Evolutionary conservation across 2,113 vertebrate species (phyloP).

Genomic region (Lepidothrix coronata): DNA sequence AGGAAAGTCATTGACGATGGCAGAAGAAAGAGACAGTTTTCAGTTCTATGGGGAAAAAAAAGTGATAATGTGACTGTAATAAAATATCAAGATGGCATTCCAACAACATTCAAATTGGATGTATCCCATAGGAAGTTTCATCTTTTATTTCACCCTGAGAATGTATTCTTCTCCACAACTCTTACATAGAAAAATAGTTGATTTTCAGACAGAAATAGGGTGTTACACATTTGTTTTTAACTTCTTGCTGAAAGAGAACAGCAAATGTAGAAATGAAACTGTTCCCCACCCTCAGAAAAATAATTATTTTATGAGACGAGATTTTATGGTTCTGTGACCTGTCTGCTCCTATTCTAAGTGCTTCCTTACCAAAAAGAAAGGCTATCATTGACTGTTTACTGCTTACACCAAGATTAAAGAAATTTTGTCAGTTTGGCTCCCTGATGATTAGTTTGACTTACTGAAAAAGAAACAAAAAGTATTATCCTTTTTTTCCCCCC

Average conservation of each 20-base stretch:
- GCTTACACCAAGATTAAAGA: slow-evolving; percentile 52
- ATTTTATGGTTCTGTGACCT: slow-evolving; percentile 6
- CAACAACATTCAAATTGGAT: not conserved
- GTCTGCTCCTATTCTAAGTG: slow-evolving; percentile 62
- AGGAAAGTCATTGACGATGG: not conserved
- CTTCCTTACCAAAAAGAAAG: slow-evolving; percentile 54
- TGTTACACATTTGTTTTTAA: slow-evolving; percentile 54
- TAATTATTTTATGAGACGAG: slow-evolving; percentile 66
- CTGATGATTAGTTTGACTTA: not conserved
- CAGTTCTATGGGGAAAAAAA: not conserved
- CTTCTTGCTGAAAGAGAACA: slow-evolving; percentile 34
- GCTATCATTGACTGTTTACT: slow-evolving; percentile 45
- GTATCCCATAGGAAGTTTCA: not conserved
- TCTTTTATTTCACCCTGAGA: slow-evolving; percentile 9
- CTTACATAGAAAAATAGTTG: not conserved
- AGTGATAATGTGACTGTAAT: not conserved
- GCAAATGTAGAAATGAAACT: not conserved
- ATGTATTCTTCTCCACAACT: not conserved
- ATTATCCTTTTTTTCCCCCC: not conserved
- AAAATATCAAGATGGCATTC: slow-evolving; percentile 11
- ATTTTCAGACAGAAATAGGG: not conserved
- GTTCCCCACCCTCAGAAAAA: slow-evolving; percentile 43
- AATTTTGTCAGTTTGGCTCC: not conserved
- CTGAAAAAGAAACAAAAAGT: not conserved
- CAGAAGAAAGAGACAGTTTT: not conserved